Base-by-base conservation (phyloP, 1,140 invertebrate genomes). In the Microvelia longipes region DNA sequence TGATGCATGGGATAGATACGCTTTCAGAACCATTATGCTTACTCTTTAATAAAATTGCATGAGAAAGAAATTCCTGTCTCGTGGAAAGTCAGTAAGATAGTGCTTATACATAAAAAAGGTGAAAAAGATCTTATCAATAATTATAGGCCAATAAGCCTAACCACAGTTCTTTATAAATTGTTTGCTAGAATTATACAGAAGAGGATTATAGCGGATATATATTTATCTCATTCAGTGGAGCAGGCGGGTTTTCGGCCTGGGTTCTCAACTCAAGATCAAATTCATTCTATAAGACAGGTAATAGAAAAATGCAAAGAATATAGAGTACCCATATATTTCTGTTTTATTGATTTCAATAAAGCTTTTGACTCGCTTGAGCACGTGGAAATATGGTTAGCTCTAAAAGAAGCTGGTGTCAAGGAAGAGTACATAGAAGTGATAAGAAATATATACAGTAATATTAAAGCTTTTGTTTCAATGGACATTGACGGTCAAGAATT, bases 241-340 rank as follows among this genome's bases (percentile, higher is more conserved):
- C 77, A 78, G 71, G 77, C 77, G 1, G 76, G 77, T 1, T 79
- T 79, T 67, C 71, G 77, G 71, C 73, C 68, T 13, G 74, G 75
- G 0, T 78, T 67, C 50, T 70, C 69, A 5, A 72, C 71, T 15
- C 70, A 66, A 25, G 71, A 72, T 29, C 71, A 72, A 27, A 68
- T 72, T 0, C 71, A 72, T 35, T 24, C 61, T 27, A n/a, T 72
- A 27, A 66, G 26, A 19, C 30, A 67, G 30, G 2, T 72, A 1
- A 70, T 72, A 26, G 66, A 72, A 26, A 72, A 70, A 68, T 35
- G 66, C 28, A 67, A 64, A 1, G 71, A 72, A 63, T 72, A 70
- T 28, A 60, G 68, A 13, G 25, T 35, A 35, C 63, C 50, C 24
- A 25, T 70, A 19, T 28, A 0, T 27, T 66, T 70, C 11, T 27